phyloP scores from a whole-genome alignment of 2,113 vertebrate genomes.

The Dicrurus megarhynchus region DNA sequence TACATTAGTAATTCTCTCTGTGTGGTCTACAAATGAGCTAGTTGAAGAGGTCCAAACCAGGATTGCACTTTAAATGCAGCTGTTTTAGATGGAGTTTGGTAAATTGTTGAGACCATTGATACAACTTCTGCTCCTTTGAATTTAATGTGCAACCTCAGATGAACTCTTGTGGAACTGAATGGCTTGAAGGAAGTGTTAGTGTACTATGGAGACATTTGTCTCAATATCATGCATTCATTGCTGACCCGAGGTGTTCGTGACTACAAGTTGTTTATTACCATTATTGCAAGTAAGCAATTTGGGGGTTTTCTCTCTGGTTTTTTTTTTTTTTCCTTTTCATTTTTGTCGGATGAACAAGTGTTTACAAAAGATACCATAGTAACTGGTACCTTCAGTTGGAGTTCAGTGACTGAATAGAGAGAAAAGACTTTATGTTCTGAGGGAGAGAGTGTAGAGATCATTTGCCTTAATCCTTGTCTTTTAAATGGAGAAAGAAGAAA shows the following conservation, averaged over 20 bases:
- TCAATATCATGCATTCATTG: background rate
- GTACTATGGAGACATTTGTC: background rate
- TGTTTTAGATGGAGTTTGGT: background rate
- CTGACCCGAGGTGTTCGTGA: background rate
- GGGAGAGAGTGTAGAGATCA: background rate
- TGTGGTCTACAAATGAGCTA: conserved; percentile 41
- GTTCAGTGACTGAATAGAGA: background rate
- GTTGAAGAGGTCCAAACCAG: background rate
- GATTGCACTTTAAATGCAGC: background rate
- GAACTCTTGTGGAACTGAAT: conserved; percentile 44
- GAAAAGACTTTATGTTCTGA: background rate
- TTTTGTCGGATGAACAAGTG: background rate
- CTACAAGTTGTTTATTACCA: background rate
- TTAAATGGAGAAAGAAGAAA: background rate
- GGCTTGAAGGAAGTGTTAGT: conserved; percentile 45
- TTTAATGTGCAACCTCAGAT: conserved; percentile 44
- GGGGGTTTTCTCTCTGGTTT: background rate
- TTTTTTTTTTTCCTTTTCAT: rapidly evolving
- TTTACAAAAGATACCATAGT: conserved; percentile 46
- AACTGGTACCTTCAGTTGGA: background rate
- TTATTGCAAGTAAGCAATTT: background rate
- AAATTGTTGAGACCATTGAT: conserved; percentile 1
- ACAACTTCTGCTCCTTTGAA: conserved; percentile 30
- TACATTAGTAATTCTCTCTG: conserved; percentile 54
- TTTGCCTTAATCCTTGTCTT: conserved; percentile 13